phyloP scores from a whole-genome alignment of 2,113 vertebrate species.

The Cavia aperea region DNA sequence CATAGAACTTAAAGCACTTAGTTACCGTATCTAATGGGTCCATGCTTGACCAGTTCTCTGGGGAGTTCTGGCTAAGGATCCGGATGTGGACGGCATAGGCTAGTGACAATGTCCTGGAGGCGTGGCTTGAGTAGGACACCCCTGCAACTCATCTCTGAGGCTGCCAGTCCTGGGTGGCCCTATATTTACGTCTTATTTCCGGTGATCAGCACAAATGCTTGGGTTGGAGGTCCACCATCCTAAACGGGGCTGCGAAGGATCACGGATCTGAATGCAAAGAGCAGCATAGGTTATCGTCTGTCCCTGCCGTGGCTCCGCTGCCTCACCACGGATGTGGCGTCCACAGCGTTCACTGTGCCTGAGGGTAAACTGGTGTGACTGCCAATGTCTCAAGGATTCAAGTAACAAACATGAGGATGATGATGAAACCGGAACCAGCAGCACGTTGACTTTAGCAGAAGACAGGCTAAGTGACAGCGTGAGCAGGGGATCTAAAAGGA shows the following conservation, averaged over 20 bases:
- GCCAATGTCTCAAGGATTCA: background rate
- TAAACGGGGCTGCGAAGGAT: background rate
- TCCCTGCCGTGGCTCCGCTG: background rate
- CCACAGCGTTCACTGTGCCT: background rate
- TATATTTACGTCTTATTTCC: background rate
- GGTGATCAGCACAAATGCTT: background rate
- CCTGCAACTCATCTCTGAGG: too few species aligned
- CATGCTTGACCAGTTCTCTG: background rate
- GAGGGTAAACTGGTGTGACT: too few species aligned
- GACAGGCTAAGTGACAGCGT: background rate
- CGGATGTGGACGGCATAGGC: background rate
- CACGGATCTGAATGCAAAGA: background rate
- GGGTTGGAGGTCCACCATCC: background rate
- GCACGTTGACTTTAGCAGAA: background rate
- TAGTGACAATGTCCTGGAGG: fast-evolving
- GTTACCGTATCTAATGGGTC: too few species aligned
- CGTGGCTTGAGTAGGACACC: fast-evolving
- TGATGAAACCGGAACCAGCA: too few species aligned
- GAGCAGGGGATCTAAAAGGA: background rate
- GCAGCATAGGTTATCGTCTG: background rate
- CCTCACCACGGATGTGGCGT: background rate
- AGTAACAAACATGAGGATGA: background rate
- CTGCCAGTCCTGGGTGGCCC: too few species aligned
- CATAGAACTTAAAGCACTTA: background rate
- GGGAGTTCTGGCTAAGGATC: background rate